Conservation (phyloP, 2,113 vertebrate genomes). For the Acanthochromis polyacanthus region DNA sequence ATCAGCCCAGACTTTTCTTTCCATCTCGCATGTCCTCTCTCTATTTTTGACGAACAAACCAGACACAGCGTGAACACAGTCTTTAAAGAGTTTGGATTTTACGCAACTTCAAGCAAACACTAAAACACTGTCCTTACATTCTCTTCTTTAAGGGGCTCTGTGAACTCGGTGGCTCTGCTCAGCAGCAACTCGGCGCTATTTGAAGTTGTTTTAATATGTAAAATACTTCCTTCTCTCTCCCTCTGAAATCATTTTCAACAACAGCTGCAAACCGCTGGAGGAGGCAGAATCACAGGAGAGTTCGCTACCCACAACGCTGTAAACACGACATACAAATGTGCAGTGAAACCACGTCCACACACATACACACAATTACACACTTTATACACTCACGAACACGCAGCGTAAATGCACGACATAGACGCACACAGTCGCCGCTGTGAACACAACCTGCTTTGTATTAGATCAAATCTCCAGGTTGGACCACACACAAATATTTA, state of each 20-base stretch:
- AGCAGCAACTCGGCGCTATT: constrained; percentile 26
- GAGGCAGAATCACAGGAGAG: constrained; percentile 52
- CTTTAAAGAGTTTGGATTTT: too few species aligned
- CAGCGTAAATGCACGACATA: not conserved
- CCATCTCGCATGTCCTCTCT: too few species aligned
- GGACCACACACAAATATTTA: constrained; percentile 65
- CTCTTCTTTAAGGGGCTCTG: not conserved
- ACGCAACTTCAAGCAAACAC: too few species aligned
- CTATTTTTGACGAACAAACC: too few species aligned
- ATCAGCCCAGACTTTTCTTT: too few species aligned
- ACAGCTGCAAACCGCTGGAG: constrained; percentile 50
- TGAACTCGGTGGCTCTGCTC: constrained; percentile 53
- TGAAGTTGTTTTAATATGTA: constrained; percentile 64
- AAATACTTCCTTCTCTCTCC: constrained; percentile 61
- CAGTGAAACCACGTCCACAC: constrained; percentile 38
- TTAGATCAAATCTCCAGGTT: constrained; percentile 36
- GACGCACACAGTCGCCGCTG: not conserved
- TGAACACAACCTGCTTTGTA: constrained; percentile 67
- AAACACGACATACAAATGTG: constrained; percentile 60
- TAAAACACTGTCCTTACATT: too few species aligned
- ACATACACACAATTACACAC: not conserved
- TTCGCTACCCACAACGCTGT: constrained; percentile 43
- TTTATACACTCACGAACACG: constrained; percentile 1
- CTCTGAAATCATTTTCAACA: constrained; percentile 60
- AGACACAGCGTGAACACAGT: too few species aligned